A percentile compares a stretch with the other conserved stretches of the same genome.
Conservation (phyloP, 2,888 invertebrate species). For the Macrosoma leucophasiata region DNA sequence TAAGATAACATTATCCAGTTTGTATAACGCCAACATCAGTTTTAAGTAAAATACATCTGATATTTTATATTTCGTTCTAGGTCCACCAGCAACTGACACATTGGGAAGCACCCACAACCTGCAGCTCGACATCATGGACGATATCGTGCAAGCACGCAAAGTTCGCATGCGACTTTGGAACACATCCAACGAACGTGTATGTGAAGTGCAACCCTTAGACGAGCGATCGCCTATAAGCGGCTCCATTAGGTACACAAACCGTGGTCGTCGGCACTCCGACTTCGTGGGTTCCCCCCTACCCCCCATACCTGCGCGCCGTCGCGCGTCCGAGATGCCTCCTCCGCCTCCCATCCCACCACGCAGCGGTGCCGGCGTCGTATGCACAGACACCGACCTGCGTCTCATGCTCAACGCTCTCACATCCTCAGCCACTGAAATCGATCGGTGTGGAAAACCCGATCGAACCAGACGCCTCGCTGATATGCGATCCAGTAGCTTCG, state of each 20-base stretch:
- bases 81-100: conserved; percentile 82
- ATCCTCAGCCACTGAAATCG: conserved; percentile 87
- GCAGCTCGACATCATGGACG: conserved; percentile 91
- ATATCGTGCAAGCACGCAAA: conserved; percentile 88
- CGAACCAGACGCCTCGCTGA: conserved; percentile 78
- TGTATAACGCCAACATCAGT: too few relatives aligned
- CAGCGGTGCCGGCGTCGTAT: conserved; percentile 79
- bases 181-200: conserved; percentile 85
- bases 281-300: conserved; percentile 78
- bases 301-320: conserved; percentile 77
- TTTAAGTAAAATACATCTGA: too few relatives aligned
- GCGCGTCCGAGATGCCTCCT: conserved; percentile 85
- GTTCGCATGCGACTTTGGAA: conserved; percentile 90
- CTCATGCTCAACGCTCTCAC: conserved; percentile 87
- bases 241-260: conserved; percentile 78
- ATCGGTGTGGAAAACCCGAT: conserved; percentile 79
- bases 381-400: conserved; percentile 87
- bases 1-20: too few relatives aligned
- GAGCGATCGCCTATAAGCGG: conserved; percentile 75
- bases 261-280: conserved; percentile 82
- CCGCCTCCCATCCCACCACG: conserved; percentile 64
- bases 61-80: conserved; percentile 41
- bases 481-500: conserved; percentile 89
- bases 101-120: conserved; percentile 88
- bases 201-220: conserved; percentile 87